phyloP scores from a whole-genome alignment of 2,888 invertebrate genomes.

The Metacarcinus magister region DNA sequence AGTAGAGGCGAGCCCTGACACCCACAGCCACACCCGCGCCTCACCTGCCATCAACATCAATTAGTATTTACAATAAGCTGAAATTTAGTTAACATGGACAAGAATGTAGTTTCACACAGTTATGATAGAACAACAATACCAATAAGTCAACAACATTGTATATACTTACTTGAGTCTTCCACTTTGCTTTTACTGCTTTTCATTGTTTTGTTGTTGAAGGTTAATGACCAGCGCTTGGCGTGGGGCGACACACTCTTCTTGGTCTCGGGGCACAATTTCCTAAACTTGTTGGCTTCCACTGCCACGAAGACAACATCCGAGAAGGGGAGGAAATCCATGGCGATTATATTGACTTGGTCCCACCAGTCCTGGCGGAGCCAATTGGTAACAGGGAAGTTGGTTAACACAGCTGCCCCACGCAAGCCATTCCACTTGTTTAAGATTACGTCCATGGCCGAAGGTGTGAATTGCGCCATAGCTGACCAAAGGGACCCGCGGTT shows the following conservation, averaged over 20 bases:
- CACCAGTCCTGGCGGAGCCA: constrained; percentile 86
- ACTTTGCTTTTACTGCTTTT: no score
- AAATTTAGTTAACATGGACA: no score
- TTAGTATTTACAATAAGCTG: no score
- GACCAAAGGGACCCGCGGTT: constrained; percentile 84
- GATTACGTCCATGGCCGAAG: constrained; percentile 85
- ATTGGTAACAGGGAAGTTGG: constrained; percentile 83
- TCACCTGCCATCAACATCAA: constrained; percentile 12
- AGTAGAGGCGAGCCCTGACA: constrained; percentile 57
- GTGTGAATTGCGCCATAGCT: constrained; percentile 87
- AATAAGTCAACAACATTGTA: no score
- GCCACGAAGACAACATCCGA: constrained; percentile 86
- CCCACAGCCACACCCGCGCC: constrained; percentile 60
- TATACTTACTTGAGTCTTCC: no score
- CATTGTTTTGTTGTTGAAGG: neutral
- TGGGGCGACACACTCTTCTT: neutral
- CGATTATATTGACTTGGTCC: constrained; percentile 86
- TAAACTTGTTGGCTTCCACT: constrained; percentile 85
- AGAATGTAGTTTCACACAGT: no score
- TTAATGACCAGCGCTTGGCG: constrained; percentile 28
- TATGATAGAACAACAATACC: no score
- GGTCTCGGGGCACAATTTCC: constrained; percentile 52
- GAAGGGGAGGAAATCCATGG: constrained; percentile 86
- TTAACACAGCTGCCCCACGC: constrained; percentile 85
- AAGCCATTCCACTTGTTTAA: constrained; percentile 85